Percentiles rank a stretch among this genome's conserved stretches.
phyloP scores from a whole-genome alignment of 2,888 invertebrate species.

The Camptogramma bilineatum region DNA sequence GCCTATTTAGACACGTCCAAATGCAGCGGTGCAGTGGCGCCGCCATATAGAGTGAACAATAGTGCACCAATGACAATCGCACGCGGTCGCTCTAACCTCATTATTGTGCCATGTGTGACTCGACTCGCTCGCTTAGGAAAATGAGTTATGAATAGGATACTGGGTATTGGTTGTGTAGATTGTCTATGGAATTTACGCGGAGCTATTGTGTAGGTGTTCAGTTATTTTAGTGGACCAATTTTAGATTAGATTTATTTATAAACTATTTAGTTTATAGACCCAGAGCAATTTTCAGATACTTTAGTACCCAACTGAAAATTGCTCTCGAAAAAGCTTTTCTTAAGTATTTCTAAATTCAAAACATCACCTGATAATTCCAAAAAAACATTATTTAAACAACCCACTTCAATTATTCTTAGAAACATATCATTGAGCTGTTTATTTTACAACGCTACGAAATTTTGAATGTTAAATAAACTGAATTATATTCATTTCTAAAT shows the following conservation, averaged over 20 bases:
- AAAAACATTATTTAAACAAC: no score
- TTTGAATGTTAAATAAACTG: background rate
- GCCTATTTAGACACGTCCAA: conserved; percentile 79
- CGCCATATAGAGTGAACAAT: conserved; percentile 83
- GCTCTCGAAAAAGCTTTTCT: no score
- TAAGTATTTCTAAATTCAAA: no score
- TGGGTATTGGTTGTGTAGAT: conserved; percentile 31
- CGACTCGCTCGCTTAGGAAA: conserved; percentile 46
- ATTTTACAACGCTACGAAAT: background rate
- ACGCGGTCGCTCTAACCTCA: conserved; percentile 68
- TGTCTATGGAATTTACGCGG: conserved; percentile 19
- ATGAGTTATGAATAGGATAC: conserved; percentile 48
- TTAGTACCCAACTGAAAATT: no score
- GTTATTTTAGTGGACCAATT: conserved; percentile 24
- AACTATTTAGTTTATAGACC: no score
- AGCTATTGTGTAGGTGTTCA: conserved; percentile 20
- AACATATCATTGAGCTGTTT: no score
- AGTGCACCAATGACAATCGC: conserved; percentile 78
- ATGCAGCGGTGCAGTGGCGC: conserved; percentile 73
- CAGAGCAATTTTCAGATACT: no score
- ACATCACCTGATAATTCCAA: no score
- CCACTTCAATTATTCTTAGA: no score
- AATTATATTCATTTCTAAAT: conserved; percentile 7
- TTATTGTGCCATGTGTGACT: conserved; percentile 74
- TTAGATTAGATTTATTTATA: background rate